Conservation (phyloP, 92 coral and sea anemone genomes). For the Nematostella vectensis region DNA sequence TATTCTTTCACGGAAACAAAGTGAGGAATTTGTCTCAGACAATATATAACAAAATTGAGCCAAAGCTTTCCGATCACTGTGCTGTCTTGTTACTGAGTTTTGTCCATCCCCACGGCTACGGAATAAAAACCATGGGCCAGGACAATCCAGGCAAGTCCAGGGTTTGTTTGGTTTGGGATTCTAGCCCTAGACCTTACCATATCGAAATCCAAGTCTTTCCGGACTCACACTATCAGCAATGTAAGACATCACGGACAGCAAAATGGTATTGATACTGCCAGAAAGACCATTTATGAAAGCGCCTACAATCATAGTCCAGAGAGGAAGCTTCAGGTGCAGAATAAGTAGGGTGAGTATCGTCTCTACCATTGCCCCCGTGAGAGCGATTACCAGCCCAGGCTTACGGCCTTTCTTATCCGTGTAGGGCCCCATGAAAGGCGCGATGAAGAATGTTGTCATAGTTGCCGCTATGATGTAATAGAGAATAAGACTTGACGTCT, state of each 20-base stretch:
- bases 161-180: no score
- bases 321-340: slow-evolving; percentile 21
- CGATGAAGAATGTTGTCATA: slow-evolving; percentile 21
- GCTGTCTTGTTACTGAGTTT: no score
- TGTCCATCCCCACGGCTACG: no score
- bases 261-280: slow-evolving; percentile 41
- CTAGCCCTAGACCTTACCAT: no score
- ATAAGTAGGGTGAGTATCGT: slow-evolving; percentile 22
- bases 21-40: no score
- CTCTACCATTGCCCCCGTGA: slow-evolving; percentile 32
- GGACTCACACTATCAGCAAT: slow-evolving; percentile 45
- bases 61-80: no score
- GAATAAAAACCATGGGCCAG: no score
- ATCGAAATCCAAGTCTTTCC: slow-evolving; percentile 31
- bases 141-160: no score
- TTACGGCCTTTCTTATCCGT: slow-evolving; percentile 49
- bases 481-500: slow-evolving; percentile 23
- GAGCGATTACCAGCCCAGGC: slow-evolving; percentile 24
- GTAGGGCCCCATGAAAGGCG: slow-evolving; percentile 38
- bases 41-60: no score
- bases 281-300: slow-evolving; percentile 39
- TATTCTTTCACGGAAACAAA: no score
- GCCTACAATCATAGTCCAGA: slow-evolving; percentile 41
- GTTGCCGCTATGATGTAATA: slow-evolving; percentile 19
- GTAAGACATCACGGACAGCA: slow-evolving; percentile 53